A percentile compares a stretch with the other conserved stretches of the same genome.
These are phyloP conservation scores for Hedya salicella DNA, from an alignment of 2,888 invertebrate species.

Conservation along the genomic window DNA sequence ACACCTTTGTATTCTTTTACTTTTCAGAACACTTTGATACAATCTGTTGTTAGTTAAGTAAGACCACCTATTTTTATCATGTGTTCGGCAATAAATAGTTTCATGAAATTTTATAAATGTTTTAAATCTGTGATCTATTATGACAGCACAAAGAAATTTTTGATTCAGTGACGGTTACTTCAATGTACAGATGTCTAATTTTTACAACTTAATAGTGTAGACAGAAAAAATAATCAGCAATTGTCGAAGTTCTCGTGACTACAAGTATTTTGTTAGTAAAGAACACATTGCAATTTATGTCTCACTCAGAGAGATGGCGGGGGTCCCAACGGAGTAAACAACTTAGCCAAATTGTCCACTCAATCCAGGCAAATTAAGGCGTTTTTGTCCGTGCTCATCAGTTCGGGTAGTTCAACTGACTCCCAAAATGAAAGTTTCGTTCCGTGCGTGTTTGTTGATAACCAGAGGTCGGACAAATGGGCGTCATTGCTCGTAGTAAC, in stretches of 20 bases:
- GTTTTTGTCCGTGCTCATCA: constrained; percentile 27
- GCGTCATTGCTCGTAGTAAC: too few relatives aligned
- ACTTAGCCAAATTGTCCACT: constrained; percentile 39
- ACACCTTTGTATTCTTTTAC: too few relatives aligned
- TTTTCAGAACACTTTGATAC: too few relatives aligned
- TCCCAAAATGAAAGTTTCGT: background rate
- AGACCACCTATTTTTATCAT: too few relatives aligned
- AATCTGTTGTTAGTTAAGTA: too few relatives aligned
- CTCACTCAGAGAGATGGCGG: constrained; percentile 12
- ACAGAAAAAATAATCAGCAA: background rate
- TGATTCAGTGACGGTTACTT: too few relatives aligned
- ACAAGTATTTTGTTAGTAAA: constrained; percentile 5
- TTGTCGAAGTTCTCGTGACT: constrained; percentile 2
- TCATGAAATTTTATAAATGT: too few relatives aligned
- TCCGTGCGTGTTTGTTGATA: background rate
- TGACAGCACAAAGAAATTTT: too few relatives aligned
- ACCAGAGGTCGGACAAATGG: too few relatives aligned
- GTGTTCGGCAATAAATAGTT: too few relatives aligned
- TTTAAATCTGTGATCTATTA: too few relatives aligned
- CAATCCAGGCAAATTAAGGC: constrained; percentile 28
- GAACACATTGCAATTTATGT: constrained; percentile 22
- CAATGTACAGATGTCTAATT: too few relatives aligned
- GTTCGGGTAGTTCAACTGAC: background rate
- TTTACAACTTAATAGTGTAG: background rate
- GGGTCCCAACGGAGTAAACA: constrained; percentile 33